Percentiles rank a stretch among this genome's conserved stretches.
Conservation (phyloP, 2,888 invertebrate species). For the Stratiomys singularior region DNA sequence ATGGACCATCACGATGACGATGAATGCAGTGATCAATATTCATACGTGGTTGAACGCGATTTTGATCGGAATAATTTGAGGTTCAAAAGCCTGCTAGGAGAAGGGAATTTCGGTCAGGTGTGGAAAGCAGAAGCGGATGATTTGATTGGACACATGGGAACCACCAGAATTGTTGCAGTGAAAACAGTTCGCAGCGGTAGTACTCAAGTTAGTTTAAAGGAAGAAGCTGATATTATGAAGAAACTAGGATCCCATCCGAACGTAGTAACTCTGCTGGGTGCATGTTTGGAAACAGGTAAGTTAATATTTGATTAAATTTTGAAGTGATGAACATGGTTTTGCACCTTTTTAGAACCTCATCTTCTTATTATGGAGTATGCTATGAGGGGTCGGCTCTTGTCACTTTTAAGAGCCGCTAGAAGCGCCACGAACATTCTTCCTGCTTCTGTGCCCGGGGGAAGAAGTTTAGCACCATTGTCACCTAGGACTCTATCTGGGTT, state of each 20-base stretch:
- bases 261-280: slow-evolving; percentile 82
- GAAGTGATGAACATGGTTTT: neutral
- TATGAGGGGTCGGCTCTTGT: slow-evolving; percentile 82
- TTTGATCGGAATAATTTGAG: slow-evolving; percentile 81
- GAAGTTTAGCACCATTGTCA: slow-evolving; percentile 63
- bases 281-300: slow-evolving; percentile 83
- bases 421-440: slow-evolving; percentile 66
- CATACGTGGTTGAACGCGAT: slow-evolving; percentile 68
- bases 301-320: neutral
- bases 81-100: slow-evolving; percentile 81
- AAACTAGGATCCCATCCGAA: slow-evolving; percentile 84
- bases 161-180: slow-evolving; percentile 84
- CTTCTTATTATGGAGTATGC: slow-evolving; percentile 88
- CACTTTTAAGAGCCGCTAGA: slow-evolving; percentile 74
- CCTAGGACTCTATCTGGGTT: slow-evolving; percentile 79
- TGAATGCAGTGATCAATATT: slow-evolving; percentile 59
- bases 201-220: slow-evolving; percentile 78
- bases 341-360: slow-evolving; percentile 78
- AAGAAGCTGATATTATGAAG: slow-evolving; percentile 86
- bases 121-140: slow-evolving; percentile 89
- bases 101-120: slow-evolving; percentile 88
- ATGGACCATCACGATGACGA: slow-evolving; percentile 56
- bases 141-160: slow-evolving; percentile 78
- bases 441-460: slow-evolving; percentile 65
- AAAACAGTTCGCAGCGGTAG: slow-evolving; percentile 85